phyloP scores from a whole-genome alignment of 2,888 invertebrate species.

The Phaedon cochleariae region DNA sequence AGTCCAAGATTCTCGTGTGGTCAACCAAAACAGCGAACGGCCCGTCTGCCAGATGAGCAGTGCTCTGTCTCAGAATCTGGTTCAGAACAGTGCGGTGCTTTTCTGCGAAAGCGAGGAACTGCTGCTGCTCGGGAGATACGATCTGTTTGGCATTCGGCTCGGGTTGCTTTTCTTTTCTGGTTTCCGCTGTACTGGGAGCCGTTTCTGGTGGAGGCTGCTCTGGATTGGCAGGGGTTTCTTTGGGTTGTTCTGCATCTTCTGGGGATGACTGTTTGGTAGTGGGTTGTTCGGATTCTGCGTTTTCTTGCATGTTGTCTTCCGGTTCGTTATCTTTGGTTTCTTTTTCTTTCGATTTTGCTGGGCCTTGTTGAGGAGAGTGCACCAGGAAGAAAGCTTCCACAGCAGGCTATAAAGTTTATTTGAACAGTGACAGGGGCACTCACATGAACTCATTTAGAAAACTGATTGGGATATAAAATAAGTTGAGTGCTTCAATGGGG shows the following conservation, averaged over 20 bases:
- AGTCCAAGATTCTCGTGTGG: conserved; percentile 87
- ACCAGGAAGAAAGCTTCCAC: conserved; percentile 92
- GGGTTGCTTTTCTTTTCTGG: conserved; percentile 21
- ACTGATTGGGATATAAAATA: too few species aligned
- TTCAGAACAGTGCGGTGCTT: conserved; percentile 88
- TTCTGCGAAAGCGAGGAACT: conserved; percentile 86
- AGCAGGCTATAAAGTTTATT: conserved; percentile 67
- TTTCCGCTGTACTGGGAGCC: conserved; percentile 22
- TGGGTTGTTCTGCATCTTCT: neutral
- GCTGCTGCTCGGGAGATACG: conserved; percentile 69
- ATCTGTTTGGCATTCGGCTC: conserved; percentile 9
- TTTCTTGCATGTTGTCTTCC: conserved; percentile 31
- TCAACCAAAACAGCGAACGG: conserved; percentile 89
- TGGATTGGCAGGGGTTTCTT: neutral
- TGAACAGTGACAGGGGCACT: neutral
- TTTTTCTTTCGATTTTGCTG: conserved; percentile 43
- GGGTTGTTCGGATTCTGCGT: conserved; percentile 21
- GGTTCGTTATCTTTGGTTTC: conserved; percentile 36
- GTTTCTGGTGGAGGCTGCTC: conserved; percentile 20
- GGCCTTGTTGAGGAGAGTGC: conserved; percentile 73
- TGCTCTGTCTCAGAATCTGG: conserved; percentile 85
- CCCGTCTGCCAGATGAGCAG: conserved; percentile 81
- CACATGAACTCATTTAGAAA: too few species aligned
- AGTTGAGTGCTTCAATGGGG: too few species aligned
- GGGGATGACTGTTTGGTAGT: neutral